These are phyloP conservation scores for Merops nubicus DNA, from an alignment of 2,113 vertebrate species.

Conservation along the genomic window DNA sequence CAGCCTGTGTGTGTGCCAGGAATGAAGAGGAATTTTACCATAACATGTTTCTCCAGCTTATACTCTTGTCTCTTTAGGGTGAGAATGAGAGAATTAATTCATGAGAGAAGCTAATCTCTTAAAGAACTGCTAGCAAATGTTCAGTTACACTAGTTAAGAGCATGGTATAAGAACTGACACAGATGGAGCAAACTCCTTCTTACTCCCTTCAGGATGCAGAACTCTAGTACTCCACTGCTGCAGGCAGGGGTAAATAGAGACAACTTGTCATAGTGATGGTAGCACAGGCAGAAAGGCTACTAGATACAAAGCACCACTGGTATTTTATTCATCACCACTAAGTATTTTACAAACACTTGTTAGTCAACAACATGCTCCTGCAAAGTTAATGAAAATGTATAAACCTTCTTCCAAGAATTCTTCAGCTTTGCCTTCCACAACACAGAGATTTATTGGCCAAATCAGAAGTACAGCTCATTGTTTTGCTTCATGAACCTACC, in stretches of 20 bases:
- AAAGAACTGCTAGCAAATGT: background rate
- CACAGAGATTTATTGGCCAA: background rate
- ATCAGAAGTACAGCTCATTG: background rate
- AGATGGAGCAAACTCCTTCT: background rate
- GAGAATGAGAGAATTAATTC: background rate
- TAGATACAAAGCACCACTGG: background rate
- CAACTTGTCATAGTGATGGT: background rate
- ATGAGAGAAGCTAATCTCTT: background rate
- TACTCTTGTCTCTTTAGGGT: background rate
- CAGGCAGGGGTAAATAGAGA: background rate
- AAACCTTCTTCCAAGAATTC: background rate
- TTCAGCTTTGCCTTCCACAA: background rate
- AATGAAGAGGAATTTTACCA: background rate
- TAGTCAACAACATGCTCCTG: background rate
- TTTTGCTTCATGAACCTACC: slow-evolving; percentile 69
- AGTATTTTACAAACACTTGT: background rate
- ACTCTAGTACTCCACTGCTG: background rate
- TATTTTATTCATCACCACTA: background rate
- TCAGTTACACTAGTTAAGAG: background rate
- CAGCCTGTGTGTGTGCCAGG: background rate
- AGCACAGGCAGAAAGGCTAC: background rate
- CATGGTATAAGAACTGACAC: background rate
- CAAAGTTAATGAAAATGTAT: background rate
- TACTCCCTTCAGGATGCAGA: background rate
- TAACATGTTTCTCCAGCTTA: background rate